These are phyloP conservation scores for Cephus pulcher DNA, from an alignment of 2,888 invertebrate genomes.

Conservation along the genomic window DNA sequence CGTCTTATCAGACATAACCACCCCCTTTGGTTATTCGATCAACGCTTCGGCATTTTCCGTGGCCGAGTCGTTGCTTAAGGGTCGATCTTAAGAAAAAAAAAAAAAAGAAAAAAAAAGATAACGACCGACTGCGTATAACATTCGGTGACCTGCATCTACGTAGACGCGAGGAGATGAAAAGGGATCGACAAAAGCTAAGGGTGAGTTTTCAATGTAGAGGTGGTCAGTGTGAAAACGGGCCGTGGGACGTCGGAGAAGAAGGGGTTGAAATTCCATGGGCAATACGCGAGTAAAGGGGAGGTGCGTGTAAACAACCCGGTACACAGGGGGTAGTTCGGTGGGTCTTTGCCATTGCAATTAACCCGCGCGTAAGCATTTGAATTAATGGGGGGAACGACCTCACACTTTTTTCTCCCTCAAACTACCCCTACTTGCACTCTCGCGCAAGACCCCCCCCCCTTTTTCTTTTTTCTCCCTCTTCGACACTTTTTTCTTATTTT, in stretches of 20 bases:
- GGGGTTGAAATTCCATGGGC: not conserved
- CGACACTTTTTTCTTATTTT: not conserved
- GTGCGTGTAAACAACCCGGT: not conserved
- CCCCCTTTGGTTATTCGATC: not conserved
- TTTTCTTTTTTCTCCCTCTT: not conserved
- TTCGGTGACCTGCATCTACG: conserved; percentile 13
- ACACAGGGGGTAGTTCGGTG: not conserved
- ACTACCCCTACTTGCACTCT: not conserved
- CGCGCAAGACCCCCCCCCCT: not conserved
- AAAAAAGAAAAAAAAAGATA: not conserved
- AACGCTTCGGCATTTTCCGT: not conserved
- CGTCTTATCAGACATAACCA: not conserved
- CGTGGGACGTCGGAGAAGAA: not conserved
- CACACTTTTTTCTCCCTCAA: not conserved
- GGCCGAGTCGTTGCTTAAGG: not conserved
- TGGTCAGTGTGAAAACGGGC: not conserved
- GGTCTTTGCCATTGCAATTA: not conserved
- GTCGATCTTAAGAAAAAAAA: not conserved
- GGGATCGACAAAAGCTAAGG: conserved; percentile 7
- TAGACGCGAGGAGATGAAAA: conserved; percentile 12
- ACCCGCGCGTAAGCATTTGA: not conserved
- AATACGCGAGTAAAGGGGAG: not conserved
- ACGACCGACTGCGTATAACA: not conserved
- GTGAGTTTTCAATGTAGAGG: not conserved
- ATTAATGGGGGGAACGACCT: not conserved